Evolutionary conservation across 2,113 vertebrate genomes (phyloP).

Genomic region (Hiodon tergisus): DNA sequence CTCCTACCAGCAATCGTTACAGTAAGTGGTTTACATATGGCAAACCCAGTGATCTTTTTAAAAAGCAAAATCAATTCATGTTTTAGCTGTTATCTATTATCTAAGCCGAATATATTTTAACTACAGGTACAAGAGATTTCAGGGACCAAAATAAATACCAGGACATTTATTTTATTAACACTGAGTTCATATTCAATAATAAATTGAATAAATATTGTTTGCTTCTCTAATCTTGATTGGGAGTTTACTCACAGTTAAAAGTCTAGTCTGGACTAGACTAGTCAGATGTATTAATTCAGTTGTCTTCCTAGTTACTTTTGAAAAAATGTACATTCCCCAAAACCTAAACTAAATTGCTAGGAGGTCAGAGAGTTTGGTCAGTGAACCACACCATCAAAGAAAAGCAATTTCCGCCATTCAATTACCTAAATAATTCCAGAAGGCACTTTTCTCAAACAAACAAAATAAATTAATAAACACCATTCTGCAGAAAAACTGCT

Average conservation of each 20-base stretch:
- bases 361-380: not conserved
- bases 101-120: too few species aligned
- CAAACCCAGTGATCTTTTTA: too few species aligned
- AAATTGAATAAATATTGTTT: not conserved
- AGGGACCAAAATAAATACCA: not conserved
- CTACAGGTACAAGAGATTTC: too few species aligned
- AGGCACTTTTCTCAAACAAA: not conserved
- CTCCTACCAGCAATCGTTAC: too few species aligned
- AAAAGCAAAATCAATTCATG: too few species aligned
- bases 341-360: not conserved
- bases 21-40: too few species aligned
- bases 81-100: too few species aligned
- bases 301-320: constrained; percentile 11
- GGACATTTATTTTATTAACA: constrained; percentile 5
- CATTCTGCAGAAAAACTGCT: too few species aligned
- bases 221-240: not conserved
- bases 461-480: not conserved
- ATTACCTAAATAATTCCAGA: constrained; percentile 2
- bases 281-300: constrained; percentile 10
- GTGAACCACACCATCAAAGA: not conserved
- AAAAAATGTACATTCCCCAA: not conserved
- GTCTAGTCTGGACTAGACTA: not conserved
- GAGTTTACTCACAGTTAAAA: constrained; percentile 10
- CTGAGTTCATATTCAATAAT: constrained; percentile 7
- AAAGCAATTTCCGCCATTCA: constrained; percentile 18